Conservation (phyloP, 2,113 vertebrate species). For the Sterrhoptilus dennistouni region DNA sequence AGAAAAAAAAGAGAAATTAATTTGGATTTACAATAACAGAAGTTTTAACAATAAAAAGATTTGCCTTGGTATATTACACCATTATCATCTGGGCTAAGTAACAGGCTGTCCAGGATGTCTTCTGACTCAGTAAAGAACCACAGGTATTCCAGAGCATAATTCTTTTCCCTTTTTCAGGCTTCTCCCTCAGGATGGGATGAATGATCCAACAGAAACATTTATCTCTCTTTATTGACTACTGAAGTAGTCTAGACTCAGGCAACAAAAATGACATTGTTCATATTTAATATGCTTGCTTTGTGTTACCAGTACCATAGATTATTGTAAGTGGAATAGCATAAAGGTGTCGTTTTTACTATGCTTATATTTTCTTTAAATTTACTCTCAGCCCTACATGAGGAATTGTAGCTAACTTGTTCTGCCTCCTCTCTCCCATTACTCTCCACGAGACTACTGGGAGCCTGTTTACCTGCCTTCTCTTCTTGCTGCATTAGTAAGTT, state of each 20-base stretch:
- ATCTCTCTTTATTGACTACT: neutral
- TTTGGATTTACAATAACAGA: neutral
- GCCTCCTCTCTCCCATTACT: neutral
- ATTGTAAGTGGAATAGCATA: neutral
- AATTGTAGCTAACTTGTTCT: neutral
- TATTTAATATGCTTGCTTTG: neutral
- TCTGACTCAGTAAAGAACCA: neutral
- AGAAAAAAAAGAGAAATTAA: neutral
- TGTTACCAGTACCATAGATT: neutral
- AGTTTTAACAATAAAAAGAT: neutral
- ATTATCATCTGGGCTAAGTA: neutral
- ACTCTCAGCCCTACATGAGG: neutral
- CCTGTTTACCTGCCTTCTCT: neutral
- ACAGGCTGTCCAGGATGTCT: neutral
- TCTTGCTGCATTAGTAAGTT: neutral
- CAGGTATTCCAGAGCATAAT: neutral
- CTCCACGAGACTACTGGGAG: neutral
- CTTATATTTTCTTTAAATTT: conserved; percentile 5
- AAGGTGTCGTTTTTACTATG: neutral
- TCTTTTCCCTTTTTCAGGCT: neutral
- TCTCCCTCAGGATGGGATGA: neutral
- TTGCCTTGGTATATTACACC: neutral
- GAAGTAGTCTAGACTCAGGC: neutral
- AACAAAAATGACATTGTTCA: neutral
- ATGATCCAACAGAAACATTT: conserved; percentile 2